Conservation (phyloP, 2,888 invertebrate genomes). For the Hyles lineata region DNA sequence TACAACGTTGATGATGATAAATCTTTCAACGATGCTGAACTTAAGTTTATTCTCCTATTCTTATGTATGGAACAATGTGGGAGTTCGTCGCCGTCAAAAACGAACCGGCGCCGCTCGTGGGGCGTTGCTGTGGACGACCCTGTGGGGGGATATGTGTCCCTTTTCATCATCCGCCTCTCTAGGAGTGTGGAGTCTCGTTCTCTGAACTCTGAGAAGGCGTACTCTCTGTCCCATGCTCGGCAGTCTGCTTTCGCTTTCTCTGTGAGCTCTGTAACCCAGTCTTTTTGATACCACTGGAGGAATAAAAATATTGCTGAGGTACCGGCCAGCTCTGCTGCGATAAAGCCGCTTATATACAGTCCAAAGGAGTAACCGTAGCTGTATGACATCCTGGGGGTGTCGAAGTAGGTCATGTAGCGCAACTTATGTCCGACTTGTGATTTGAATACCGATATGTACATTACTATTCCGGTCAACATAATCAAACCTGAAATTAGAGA, state of each 20-base stretch:
- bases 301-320: constrained; percentile 94
- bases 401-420: constrained; percentile 90
- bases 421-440: constrained; percentile 95
- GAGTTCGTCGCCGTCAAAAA: constrained; percentile 86
- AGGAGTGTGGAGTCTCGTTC: constrained; percentile 74
- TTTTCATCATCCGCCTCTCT: constrained; percentile 78
- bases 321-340: constrained; percentile 93
- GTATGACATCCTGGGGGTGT: constrained; percentile 92
- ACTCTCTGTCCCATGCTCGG: constrained; percentile 81
- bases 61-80: constrained; percentile 85
- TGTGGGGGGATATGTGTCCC: constrained; percentile 76
- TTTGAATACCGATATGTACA: constrained; percentile 97
- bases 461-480: constrained; percentile 95
- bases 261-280: constrained; percentile 83
- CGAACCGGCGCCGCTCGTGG: constrained; percentile 85
- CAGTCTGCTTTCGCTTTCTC: constrained; percentile 81
- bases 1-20: constrained; percentile 84
- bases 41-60: constrained; percentile 78
- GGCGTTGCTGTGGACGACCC: constrained; percentile 79
- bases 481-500: constrained; percentile 88
- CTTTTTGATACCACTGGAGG: constrained; percentile 91
- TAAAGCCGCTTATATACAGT: constrained; percentile 92
- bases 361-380: constrained; percentile 95
- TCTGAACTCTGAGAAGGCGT: constrained; percentile 79
- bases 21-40: constrained; percentile 85